Percentiles rank a stretch among this genome's conserved stretches.
Conservation (phyloP, 2,113 vertebrate species). For the Ranitomeya imitator region DNA sequence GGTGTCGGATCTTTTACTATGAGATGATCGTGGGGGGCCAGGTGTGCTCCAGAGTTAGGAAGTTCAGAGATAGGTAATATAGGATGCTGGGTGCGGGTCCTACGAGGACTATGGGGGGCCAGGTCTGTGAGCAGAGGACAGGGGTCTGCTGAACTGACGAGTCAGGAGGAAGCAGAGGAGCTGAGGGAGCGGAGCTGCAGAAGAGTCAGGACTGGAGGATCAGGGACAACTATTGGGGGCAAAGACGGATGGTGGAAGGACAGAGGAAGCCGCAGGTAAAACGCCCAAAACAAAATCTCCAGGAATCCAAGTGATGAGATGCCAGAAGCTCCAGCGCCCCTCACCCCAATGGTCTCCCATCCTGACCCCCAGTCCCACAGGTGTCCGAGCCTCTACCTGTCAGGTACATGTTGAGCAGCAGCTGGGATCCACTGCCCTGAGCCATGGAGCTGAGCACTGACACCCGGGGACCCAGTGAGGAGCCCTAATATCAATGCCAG, state of each 20-base stretch:
- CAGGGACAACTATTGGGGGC: not conserved
- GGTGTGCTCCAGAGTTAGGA: not conserved
- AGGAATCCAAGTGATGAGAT: not conserved
- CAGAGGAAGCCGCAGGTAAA: not conserved
- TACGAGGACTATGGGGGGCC: not conserved
- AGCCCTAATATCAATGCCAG: slow-evolving; percentile 66
- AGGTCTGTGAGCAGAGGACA: not conserved
- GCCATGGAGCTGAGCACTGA: slow-evolving; percentile 83
- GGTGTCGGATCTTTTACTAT: not conserved
- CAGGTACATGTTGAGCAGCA: slow-evolving; percentile 99
- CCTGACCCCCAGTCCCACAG: slow-evolving; percentile 38
- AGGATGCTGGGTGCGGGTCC: not conserved
- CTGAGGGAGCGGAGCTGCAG: not conserved
- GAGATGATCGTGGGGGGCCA: not conserved
- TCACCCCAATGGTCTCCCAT: not conserved
- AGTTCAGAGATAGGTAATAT: not conserved
- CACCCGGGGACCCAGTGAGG: slow-evolving; percentile 57
- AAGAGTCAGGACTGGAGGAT: not conserved
- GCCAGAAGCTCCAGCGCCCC: not conserved
- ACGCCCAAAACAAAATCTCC: not conserved
- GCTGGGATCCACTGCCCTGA: slow-evolving; percentile 89
- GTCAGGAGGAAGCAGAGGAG: not conserved
- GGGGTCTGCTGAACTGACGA: too few relatives aligned
- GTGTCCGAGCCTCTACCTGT: slow-evolving; percentile 81
- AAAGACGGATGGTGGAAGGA: not conserved